Base-by-base conservation (phyloP, 1,140 invertebrate genomes). In the Planococcus citri region DNA sequence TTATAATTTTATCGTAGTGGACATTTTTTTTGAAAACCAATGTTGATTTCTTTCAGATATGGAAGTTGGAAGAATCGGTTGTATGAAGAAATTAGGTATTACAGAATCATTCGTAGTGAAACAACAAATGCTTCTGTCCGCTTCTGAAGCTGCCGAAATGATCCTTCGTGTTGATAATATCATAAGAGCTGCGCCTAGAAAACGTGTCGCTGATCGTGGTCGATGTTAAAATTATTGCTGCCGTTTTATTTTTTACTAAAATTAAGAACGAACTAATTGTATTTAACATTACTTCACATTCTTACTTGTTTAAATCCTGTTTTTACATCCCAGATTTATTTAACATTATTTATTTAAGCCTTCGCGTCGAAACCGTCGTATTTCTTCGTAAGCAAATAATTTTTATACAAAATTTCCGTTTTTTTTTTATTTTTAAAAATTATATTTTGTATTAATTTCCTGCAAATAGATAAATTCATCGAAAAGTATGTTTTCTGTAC, bases 101-200 rank as follows among this genome's bases (percentile, higher is more conserved):
- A 96, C 94, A 0, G 97, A 99, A 81, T 97, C 95, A 0, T 97
- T 89, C 80, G 91, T 91, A 20, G 95, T 99, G 0, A 99, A 99
- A 79, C 82, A 92, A 27, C 95, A 98, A 79, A 93, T 99, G 10
- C 79, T 99, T 41, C 74, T 96, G 70, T 96, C 94, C 41, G 97
- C 95, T 4, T 81, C 94, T 0, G 97, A 99, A 82, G 97, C 97
- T 2, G 96, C 97, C 0, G 97, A 99, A 82, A 96, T 99, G 92
- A 98, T 99, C 76, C 81, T 99, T 9, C 87, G 97, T 58, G 97
- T 99, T 1, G 97, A 99, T 78, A 88, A 97, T 79, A 99, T 99
- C 71, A 88, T 99, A 25, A 95, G 89, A 77, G 86, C 94, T 38
- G 95, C 96, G 29, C 97, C 97, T 1, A 86, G 97, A 71, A 89